A percentile compares a stretch with the other conserved stretches of the same genome.
Evolutionary conservation across 2,797 vertebrate genomes (phyloP).

Genomic region (Spinus pinus): DNA sequence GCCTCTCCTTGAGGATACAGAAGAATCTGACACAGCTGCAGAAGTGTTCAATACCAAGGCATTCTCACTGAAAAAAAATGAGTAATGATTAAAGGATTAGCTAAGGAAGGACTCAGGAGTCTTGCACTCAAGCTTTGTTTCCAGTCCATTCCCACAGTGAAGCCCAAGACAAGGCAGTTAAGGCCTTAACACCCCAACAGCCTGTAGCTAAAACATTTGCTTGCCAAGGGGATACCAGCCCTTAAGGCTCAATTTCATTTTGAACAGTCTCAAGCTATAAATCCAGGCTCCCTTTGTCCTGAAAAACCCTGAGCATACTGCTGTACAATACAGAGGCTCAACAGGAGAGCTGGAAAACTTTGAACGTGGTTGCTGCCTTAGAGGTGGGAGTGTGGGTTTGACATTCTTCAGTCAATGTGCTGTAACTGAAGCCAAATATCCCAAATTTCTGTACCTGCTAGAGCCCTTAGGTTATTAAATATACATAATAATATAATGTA

Average conservation of each 20-base stretch:
- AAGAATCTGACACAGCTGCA: conserved; percentile 52
- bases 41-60: conserved; percentile 30
- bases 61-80: conserved; percentile 45
- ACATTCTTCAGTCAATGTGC: not conserved
- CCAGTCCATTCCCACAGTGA: not conserved
- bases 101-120: not conserved
- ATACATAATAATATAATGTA: not conserved
- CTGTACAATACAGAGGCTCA: not conserved
- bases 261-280: not conserved
- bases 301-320: not conserved
- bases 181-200: not conserved
- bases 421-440: not conserved
- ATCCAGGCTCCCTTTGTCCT: not conserved
- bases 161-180: not conserved
- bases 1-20: conserved; percentile 51
- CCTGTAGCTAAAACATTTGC: not conserved
- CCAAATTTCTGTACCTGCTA: not conserved
- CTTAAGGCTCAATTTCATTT: not conserved
- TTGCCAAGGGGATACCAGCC: not conserved
- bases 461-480: not conserved
- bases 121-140: not conserved
- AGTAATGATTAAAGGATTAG: not conserved
- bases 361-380: not conserved
- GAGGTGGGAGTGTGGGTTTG: not conserved
- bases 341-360: not conserved